phyloP scores from a whole-genome alignment of 2,113 vertebrate species.

The Oreochromis niloticus region DNA sequence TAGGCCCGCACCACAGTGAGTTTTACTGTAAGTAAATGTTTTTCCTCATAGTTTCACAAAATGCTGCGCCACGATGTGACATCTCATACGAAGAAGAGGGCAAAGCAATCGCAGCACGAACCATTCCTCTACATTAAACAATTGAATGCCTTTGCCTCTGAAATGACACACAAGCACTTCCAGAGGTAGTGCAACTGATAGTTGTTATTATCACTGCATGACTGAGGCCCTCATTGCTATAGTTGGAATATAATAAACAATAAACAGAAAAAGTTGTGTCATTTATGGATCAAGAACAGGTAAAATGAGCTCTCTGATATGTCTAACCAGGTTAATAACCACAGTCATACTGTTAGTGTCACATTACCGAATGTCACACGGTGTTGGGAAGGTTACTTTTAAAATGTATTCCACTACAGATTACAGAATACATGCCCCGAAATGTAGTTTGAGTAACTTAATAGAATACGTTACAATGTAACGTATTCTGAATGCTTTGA shows the following conservation, averaged over 20 bases:
- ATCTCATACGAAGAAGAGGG: background rate
- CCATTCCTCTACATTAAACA: background rate
- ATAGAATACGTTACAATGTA: background rate
- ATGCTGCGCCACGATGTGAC: background rate
- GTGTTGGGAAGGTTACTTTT: background rate
- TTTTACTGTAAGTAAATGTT: background rate
- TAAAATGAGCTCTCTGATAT: background rate
- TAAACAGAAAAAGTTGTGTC: background rate
- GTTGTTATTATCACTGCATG: background rate
- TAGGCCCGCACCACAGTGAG: fast-evolving
- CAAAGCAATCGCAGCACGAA: background rate
- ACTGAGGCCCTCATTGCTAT: background rate
- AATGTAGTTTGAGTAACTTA: background rate
- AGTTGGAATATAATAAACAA: background rate
- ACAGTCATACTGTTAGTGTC: background rate
- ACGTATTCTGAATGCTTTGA: background rate
- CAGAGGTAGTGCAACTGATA: background rate
- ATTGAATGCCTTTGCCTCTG: background rate
- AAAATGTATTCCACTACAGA: background rate
- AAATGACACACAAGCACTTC: background rate
- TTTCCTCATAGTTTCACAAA: background rate
- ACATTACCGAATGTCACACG: background rate
- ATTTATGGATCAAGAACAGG: background rate
- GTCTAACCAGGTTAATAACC: background rate
- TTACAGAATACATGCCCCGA: background rate